Percentiles rank a stretch among this genome's conserved stretches.
Evolutionary conservation across 2,797 vertebrate genomes (phyloP).

Genomic region (Thaleichthys pacificus): DNA sequence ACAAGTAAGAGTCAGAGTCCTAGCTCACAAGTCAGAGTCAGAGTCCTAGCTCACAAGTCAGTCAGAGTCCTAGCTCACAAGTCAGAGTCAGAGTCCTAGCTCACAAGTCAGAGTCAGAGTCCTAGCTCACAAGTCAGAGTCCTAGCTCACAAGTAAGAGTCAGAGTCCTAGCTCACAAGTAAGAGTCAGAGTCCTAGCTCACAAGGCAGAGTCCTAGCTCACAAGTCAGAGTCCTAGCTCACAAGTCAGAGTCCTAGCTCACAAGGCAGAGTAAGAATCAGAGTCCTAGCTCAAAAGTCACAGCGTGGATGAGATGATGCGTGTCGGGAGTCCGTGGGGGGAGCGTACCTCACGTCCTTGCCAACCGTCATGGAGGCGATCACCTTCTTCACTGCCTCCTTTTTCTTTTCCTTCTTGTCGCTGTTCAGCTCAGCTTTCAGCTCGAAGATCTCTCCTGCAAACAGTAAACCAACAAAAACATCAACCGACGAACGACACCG

Average conservation of each 20-base stretch:
- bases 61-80: no score
- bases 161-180: background rate
- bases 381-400: constrained; percentile 98
- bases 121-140: no score
- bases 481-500: background rate
- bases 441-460: constrained; percentile 94
- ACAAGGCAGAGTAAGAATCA: background rate
- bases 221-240: no score
- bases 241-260: no score
- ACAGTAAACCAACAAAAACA: constrained; percentile 16
- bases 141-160: constrained; percentile 7
- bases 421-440: constrained; percentile 98
- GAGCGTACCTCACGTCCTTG: constrained; percentile 93
- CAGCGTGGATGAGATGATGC: no score
- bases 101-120: no score
- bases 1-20: no score
- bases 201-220: no score
- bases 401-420: constrained; percentile 99
- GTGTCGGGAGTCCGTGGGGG: no score
- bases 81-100: background rate
- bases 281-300: background rate
- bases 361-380: constrained; percentile 98
- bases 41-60: no score
- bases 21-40: no score
- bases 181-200: no score